Evolutionary conservation across 2,888 invertebrate species (phyloP).

Genomic region (Drosophila atripex): DNA sequence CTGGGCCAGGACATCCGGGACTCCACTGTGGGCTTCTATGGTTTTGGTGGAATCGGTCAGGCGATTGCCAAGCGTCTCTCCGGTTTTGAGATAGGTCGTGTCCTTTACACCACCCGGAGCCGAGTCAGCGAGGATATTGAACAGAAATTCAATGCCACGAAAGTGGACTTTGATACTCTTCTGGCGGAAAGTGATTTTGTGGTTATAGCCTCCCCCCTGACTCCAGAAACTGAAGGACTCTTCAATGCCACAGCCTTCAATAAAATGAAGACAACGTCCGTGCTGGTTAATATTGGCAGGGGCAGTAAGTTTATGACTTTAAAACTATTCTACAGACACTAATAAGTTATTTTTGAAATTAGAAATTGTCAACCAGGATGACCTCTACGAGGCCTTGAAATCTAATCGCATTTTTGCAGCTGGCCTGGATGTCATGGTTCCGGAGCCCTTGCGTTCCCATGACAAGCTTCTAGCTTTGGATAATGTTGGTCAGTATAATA

Average conservation of each 20-base stretch:
- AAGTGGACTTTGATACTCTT: conserved; percentile 87
- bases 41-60: conserved; percentile 91
- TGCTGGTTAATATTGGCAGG: conserved; percentile 89
- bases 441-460: conserved; percentile 93
- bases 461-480: conserved; percentile 90
- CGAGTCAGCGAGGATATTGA: conserved; percentile 85
- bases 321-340: background rate
- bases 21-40: conserved; percentile 92
- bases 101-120: conserved; percentile 90
- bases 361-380: conserved; percentile 92
- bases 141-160: conserved; percentile 85
- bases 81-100: conserved; percentile 88
- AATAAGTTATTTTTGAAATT: conserved; percentile 25
- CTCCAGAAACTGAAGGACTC: conserved; percentile 87
- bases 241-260: conserved; percentile 88
- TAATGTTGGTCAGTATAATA: conserved; percentile 89
- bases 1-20: conserved; percentile 91
- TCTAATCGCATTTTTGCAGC: conserved; percentile 91
- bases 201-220: conserved; percentile 88
- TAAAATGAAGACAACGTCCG: conserved; percentile 89
- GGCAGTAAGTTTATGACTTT: conserved; percentile 84
- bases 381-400: conserved; percentile 90
- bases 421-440: conserved; percentile 95
- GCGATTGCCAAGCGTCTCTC: conserved; percentile 89
- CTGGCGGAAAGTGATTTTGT: conserved; percentile 89